phyloP scores from a whole-genome alignment of 30 jellyfish, hydroid and myxozoan species.

The Aurelia sp. region DNA sequence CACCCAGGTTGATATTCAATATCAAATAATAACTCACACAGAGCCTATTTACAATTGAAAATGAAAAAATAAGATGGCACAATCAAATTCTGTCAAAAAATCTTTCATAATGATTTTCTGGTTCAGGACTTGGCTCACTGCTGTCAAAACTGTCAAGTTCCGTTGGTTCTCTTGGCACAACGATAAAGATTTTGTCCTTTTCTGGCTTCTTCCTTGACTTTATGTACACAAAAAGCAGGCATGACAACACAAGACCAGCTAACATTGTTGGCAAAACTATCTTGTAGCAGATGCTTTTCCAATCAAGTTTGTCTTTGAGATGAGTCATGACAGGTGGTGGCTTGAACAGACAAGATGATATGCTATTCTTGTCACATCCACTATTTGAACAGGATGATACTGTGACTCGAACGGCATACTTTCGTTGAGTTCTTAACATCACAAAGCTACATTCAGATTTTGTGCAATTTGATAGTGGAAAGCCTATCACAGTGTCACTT shows the following conservation, averaged over 20 bases:
- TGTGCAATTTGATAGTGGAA: slow-evolving; percentile 10
- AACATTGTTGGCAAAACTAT: not conserved
- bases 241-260: not conserved
- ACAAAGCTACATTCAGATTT: not conserved
- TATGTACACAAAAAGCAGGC: too few species aligned
- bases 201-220: too few species aligned
- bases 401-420: not conserved
- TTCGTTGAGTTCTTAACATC: not conserved
- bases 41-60: too few species aligned
- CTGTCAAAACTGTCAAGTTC: not conserved
- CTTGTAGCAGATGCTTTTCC: not conserved
- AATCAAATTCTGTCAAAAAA: too few species aligned
- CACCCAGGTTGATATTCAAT: too few species aligned
- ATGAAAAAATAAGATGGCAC: too few species aligned
- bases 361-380: slow-evolving; percentile 26
- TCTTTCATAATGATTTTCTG: not conserved
- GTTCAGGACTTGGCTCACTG: not conserved
- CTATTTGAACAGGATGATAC: slow-evolving; percentile 38
- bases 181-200: not conserved
- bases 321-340: not conserved
- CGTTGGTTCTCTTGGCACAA: not conserved
- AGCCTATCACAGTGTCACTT: not conserved
- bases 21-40: too few species aligned
- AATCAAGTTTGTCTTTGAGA: not conserved
- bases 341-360: slow-evolving; percentile 1